Evolutionary conservation across 2,888 invertebrate species (phyloP).

Genomic region (Neocrepidodera transversa): DNA sequence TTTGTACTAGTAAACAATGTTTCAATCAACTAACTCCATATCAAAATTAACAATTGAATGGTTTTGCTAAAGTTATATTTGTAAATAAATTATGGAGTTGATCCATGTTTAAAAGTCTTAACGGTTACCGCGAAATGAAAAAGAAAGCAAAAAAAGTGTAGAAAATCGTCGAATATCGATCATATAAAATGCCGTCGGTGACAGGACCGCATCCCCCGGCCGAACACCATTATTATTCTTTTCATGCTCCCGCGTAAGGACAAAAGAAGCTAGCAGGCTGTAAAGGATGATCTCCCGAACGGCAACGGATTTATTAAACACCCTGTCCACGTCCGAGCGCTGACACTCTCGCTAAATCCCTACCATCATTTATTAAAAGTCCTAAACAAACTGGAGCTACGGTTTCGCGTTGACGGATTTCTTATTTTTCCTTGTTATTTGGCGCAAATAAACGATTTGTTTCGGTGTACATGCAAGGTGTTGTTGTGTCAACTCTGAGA

Average conservation of each 20-base stretch:
- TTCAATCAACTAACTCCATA: too few relatives aligned
- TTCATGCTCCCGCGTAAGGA: conserved; percentile 21
- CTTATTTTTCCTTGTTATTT: conserved; percentile 24
- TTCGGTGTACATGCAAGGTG: conserved; percentile 17
- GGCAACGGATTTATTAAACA: conserved; percentile 32
- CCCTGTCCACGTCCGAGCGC: conserved; percentile 34
- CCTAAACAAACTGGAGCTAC: conserved; percentile 37
- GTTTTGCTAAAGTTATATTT: too few relatives aligned
- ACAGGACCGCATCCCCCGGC: conserved; percentile 25
- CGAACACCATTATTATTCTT: conserved; percentile 35
- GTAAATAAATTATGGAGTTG: too few relatives aligned
- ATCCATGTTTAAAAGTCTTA: too few relatives aligned
- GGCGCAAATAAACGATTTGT: conserved; percentile 26
- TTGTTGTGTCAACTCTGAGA: neutral
- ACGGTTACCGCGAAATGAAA: neutral
- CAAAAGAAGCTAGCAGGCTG: conserved; percentile 8
- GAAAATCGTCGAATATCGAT: conserved; percentile 28
- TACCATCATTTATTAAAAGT: conserved; percentile 39
- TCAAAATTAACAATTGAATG: too few relatives aligned
- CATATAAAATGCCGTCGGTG: conserved; percentile 31
- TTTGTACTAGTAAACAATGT: too few relatives aligned
- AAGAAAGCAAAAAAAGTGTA: conserved; percentile 2
- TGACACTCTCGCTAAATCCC: conserved; percentile 38
- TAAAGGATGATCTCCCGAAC: conserved; percentile 34
- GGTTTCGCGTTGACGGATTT: conserved; percentile 24